Base-by-base conservation (phyloP, 2,113 vertebrate genomes). In the Porphyrio hochstetteri region DNA sequence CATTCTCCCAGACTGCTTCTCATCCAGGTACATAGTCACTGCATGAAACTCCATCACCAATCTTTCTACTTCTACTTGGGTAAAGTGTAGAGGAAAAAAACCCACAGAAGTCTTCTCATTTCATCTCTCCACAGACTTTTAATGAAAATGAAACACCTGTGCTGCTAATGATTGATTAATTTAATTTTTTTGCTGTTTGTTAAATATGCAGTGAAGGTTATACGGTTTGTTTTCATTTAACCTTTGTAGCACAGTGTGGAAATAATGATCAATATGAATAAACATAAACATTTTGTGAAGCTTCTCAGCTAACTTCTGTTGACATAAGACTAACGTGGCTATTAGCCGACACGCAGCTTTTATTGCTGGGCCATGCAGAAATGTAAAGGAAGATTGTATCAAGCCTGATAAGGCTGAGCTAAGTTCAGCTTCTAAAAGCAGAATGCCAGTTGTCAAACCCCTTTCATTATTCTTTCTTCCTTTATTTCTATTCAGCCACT, bases 1-100 rank as follows among this genome's bases (percentile, higher is more conserved):
- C 10, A 3, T 82, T 84, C 53, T 89, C n/a, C 52, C 60, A 65
- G 25, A 16, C 53, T 71, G 33, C 21, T 65, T 7, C 38, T 53
- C 29, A 11, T 6, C 8, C 15, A 29, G 18, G 7, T 28, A 11
- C 23, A 19, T 18, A 24, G 25, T n/a, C 36, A 27, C 0, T 40
- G 31, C 60, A 14, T 38, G 46, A 67, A 88, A 46, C 29, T 31
- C 1, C 0, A 42, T 70, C 11, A 29, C 7, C 15, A 19, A 28
- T 36, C 81, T 94, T 86, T 59, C 57, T 33, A 19, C 7, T 86
- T 59, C 57, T 33, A 16, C 8, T 40, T 44, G 40, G 33, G 17
- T 35, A n/a, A 67, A 68, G 14, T 5, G 31, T 50, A 42, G 31
- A 42, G 13, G 20, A 19, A 20, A 27, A 33, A 53, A 61, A 77